Percentiles rank a stretch among this genome's conserved stretches.
Evolutionary conservation across 2,113 vertebrate genomes (phyloP).

Genomic region (Dipodomys merriami): DNA sequence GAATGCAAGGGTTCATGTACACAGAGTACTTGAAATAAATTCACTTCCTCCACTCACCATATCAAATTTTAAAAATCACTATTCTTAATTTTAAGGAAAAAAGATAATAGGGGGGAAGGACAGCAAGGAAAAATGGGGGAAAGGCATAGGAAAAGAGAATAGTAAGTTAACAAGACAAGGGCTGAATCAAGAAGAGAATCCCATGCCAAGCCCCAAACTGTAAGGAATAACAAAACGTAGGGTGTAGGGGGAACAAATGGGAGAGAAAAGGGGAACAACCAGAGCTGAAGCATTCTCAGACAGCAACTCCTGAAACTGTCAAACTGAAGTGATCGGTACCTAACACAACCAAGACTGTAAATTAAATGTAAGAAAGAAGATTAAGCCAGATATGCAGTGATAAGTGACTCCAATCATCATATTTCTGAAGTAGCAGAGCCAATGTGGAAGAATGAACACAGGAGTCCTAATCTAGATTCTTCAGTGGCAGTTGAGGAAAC

Average conservation of each 20-base stretch:
- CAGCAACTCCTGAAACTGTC: neutral
- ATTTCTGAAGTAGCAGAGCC: neutral
- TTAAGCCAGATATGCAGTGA: neutral
- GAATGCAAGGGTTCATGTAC: too few species aligned
- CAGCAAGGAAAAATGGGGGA: too few species aligned
- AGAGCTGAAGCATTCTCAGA: neutral
- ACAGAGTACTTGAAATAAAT: too few species aligned
- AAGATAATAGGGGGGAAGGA: too few species aligned
- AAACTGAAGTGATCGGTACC: neutral
- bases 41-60: too few species aligned
- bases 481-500: neutral
- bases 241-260: neutral
- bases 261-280: neutral
- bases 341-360: neutral
- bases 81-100: too few species aligned
- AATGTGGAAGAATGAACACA: neutral
- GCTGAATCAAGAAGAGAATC: neutral
- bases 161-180: neutral
- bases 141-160: too few species aligned
- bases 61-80: neutral
- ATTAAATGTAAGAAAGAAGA: neutral
- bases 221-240: neutral
- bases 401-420: neutral
- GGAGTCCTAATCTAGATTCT: neutral
- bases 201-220: neutral